Evolutionary conservation across 1,140 invertebrate genomes (phyloP).

Genomic region (Ladona fulva): DNA sequence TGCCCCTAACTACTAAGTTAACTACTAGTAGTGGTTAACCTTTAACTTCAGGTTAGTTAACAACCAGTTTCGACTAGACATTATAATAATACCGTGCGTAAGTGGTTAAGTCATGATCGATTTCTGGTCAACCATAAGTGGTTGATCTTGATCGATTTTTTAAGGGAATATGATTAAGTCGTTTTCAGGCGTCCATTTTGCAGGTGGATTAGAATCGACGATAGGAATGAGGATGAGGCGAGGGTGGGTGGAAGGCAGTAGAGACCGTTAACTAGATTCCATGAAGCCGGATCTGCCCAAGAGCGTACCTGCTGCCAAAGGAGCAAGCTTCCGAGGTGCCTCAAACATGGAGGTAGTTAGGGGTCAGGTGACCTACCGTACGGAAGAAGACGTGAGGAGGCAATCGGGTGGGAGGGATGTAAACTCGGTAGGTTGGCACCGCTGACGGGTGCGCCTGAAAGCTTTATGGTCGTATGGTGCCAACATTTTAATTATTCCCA

Average conservation of each 20-base stretch:
- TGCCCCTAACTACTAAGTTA: too few relatives aligned
- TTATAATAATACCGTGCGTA: too few relatives aligned
- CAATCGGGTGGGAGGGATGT: background rate
- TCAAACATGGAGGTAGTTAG: background rate
- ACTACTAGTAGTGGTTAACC: too few relatives aligned
- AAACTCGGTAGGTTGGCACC: background rate
- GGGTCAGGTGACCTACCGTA: background rate
- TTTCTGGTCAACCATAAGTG: too few relatives aligned
- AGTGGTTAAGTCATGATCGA: too few relatives aligned
- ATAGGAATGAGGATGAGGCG: too few relatives aligned
- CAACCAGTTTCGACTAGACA: too few relatives aligned
- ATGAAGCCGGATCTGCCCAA: background rate
- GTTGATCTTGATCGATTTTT: too few relatives aligned
- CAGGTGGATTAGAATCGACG: too few relatives aligned
- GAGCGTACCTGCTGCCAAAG: background rate
- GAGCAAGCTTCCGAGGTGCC: background rate
- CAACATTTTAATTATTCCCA: constrained; percentile 6
- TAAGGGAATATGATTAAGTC: too few relatives aligned
- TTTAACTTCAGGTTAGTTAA: too few relatives aligned
- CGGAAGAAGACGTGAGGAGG: background rate
- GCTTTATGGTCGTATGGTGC: background rate
- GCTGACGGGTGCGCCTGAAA: background rate
- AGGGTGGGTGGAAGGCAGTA: background rate
- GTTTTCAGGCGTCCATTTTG: too few relatives aligned
- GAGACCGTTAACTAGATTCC: background rate